Base-by-base conservation (phyloP, 2,797 vertebrate species). In the Pagetopsis macropterus region DNA sequence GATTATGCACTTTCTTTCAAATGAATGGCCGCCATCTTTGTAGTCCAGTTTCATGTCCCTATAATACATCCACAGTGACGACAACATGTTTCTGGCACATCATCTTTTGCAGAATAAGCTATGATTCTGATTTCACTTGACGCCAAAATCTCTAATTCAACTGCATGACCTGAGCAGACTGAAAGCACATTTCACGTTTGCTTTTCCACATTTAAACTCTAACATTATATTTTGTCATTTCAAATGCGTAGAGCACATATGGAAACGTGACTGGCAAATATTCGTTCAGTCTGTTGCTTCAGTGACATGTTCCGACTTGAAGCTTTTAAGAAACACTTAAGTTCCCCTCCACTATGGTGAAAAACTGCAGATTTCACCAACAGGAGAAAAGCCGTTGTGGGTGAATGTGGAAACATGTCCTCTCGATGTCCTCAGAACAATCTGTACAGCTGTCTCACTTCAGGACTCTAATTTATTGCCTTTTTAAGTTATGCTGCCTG, bases 381-480 rank as follows among this genome's bases (percentile, higher is more conserved):
- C 69, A 66, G 56, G 40, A 82, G 70, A 70, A 68, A 17, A 74
- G 58, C 14, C 13, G 3, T 17, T 21, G 43, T 37, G 65, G 60
- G 44, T 51, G 52, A 76, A 80, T 78, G 79, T 76, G 58, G 86
- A 54, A 48, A 70, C 76, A 69, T 14, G 57, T 75, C 65, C 61
- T 31, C 31, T 67, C 14, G 2, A 0, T 51, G 60, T 59, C 49
- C 56, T 78, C 66, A 27, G 13, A 77, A 59, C 43, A 46, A 45
- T 40, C 51, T 76, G 27, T 70, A 59, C 62, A 65, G 33, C 63
- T 70, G 61, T 79, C 79, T 75, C 70, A 62, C 31, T 19, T 14
- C 9, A 57, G 79, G 19, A 68, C 48, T 78, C 70, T 83, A 70
- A 86, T 87, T 89, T 89, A 87, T 85, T 87, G 75, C 74, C 75